phyloP scores from a whole-genome alignment of 2,888 invertebrate genomes.

The Embidobia sp. region DNA sequence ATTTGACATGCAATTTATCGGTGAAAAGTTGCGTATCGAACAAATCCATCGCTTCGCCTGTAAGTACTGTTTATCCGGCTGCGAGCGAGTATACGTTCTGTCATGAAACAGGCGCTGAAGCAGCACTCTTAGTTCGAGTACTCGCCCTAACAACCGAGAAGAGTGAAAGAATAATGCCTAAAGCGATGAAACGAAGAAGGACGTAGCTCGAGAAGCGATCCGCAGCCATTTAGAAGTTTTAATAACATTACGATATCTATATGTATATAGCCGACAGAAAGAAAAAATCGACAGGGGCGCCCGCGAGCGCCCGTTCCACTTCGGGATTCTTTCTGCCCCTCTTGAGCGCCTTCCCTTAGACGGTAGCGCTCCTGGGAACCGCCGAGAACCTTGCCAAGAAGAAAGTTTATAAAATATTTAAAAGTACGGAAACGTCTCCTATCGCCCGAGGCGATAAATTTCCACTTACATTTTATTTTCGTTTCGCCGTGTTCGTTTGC shows the following conservation, averaged over 20 bases:
- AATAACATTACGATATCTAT: conserved; percentile 80
- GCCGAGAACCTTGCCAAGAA: conserved; percentile 72
- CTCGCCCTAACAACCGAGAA: conserved; percentile 63
- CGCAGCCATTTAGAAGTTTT: conserved; percentile 80
- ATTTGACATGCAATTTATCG: conserved; percentile 46
- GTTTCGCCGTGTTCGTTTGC: conserved; percentile 74
- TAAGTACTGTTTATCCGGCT: conserved; percentile 55
- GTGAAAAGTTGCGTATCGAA: conserved; percentile 30
- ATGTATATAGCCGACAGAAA: conserved; percentile 66
- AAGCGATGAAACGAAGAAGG: conserved; percentile 70
- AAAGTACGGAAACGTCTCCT: conserved; percentile 82
- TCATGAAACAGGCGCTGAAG: conserved; percentile 66
- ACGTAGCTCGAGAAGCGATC: conserved; percentile 75
- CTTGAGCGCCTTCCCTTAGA: conserved; percentile 67
- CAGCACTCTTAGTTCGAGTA: conserved; percentile 50
- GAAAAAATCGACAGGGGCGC: conserved; percentile 78
- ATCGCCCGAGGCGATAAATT: conserved; percentile 82
- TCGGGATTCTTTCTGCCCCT: conserved; percentile 69
- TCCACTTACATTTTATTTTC: conserved; percentile 82
- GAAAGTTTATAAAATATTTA: conserved; percentile 82
- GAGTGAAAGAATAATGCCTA: conserved; percentile 71
- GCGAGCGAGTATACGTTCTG: conserved; percentile 55
- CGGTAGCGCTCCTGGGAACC: conserved; percentile 73
- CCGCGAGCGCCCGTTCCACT: conserved; percentile 70
- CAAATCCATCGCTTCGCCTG: conserved; percentile 56